Evolutionary conservation across 2,888 invertebrate species (phyloP).

Genomic region (Boloria euphrosyne): DNA sequence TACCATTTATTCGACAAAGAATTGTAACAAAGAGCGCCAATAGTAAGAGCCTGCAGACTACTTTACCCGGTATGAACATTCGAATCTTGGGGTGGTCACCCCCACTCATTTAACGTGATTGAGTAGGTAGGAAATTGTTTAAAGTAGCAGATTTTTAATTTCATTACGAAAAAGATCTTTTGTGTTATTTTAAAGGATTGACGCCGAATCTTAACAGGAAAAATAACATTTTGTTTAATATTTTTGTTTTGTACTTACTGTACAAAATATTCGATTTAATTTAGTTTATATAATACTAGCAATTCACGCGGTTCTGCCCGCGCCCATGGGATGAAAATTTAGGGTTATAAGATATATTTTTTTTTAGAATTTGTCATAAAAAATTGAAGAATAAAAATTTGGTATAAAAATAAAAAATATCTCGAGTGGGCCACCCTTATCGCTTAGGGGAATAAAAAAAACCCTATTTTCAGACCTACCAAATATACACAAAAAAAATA

Average conservation of each 20-base stretch:
- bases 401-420: too few relatives aligned
- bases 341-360: too few relatives aligned
- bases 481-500: too few relatives aligned
- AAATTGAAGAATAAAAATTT: too few relatives aligned
- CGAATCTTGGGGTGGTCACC: slow-evolving; percentile 53
- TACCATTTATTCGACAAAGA: background rate
- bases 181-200: slow-evolving; percentile 26
- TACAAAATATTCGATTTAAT: too few relatives aligned
- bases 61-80: slow-evolving; percentile 59
- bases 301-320: too few relatives aligned
- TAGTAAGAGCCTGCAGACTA: slow-evolving; percentile 50
- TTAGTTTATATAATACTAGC: too few relatives aligned
- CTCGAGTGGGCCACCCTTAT: too few relatives aligned
- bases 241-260: background rate
- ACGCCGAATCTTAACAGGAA: background rate
- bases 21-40: slow-evolving; percentile 10
- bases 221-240: slow-evolving; percentile 1
- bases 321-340: too few relatives aligned
- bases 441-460: too few relatives aligned
- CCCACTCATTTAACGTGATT: slow-evolving; percentile 72
- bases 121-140: slow-evolving; percentile 74
- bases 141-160: slow-evolving; percentile 61
- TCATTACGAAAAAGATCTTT: slow-evolving; percentile 42
- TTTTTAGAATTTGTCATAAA: too few relatives aligned
- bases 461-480: too few relatives aligned